phyloP scores from a whole-genome alignment of 2,888 invertebrate genomes.

The Cryptophagus acutangulus region DNA sequence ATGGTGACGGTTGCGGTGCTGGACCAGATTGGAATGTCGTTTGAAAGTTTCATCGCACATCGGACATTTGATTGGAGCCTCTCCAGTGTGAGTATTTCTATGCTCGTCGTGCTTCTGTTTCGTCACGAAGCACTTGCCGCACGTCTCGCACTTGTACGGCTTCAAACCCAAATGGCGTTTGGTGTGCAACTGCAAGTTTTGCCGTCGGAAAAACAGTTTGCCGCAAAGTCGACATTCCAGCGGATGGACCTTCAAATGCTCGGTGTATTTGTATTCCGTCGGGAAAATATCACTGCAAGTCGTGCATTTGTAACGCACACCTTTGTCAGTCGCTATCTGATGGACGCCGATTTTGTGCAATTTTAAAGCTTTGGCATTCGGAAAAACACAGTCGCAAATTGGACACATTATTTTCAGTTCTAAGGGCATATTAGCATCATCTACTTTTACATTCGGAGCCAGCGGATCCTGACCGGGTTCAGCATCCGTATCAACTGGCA shows the following conservation, averaged over 20 bases:
- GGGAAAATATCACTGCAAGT: slow-evolving; percentile 64
- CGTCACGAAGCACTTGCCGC: slow-evolving; percentile 77
- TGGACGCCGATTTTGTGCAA: slow-evolving; percentile 51
- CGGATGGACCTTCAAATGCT: slow-evolving; percentile 74
- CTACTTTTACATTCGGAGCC: slow-evolving; percentile 24
- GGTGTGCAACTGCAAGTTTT: slow-evolving; percentile 71
- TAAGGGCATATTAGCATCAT: slow-evolving; percentile 18
- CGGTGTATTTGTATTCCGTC: slow-evolving; percentile 63
- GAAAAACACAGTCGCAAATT: slow-evolving; percentile 36
- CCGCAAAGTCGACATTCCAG: slow-evolving; percentile 79
- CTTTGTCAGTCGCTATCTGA: slow-evolving; percentile 47
- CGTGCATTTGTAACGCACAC: slow-evolving; percentile 51
- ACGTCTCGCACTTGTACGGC: slow-evolving; percentile 63
- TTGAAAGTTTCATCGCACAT: slow-evolving; percentile 76
- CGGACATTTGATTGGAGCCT: slow-evolving; percentile 74
- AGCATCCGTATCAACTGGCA: slow-evolving; percentile 39
- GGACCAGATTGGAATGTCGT: slow-evolving; percentile 78
- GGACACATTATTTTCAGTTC: slow-evolving; percentile 35
- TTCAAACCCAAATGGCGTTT: slow-evolving; percentile 75
- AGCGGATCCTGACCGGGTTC: slow-evolving; percentile 39
- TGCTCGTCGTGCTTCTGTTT: slow-evolving; percentile 79
- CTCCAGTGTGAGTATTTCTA: slow-evolving; percentile 76
- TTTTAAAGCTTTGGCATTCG: slow-evolving; percentile 36
- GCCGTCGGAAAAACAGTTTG: slow-evolving; percentile 64
- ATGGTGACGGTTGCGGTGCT: slow-evolving; percentile 77